Percentiles rank a stretch among this genome's conserved stretches.
Evolutionary conservation across 2,888 invertebrate genomes (phyloP).

Genomic region (Cerceris ruficornis): DNA sequence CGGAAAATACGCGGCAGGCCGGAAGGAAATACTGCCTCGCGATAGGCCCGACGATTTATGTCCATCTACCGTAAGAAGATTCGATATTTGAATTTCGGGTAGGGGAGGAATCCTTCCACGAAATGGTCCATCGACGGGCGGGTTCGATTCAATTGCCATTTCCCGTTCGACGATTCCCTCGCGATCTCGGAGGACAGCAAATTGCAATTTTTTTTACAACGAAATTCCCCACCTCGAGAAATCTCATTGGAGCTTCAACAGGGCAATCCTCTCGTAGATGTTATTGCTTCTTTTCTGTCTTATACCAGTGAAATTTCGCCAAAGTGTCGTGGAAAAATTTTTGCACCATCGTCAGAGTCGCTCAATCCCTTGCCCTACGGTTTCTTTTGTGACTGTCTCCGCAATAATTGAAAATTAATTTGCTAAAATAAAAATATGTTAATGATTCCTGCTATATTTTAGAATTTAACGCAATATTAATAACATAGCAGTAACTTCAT

Average conservation of each 20-base stretch:
- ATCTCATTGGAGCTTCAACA: constrained; percentile 63
- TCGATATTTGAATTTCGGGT: constrained; percentile 43
- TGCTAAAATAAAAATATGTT: no score
- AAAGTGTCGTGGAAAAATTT: background rate
- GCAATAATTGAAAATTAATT: no score
- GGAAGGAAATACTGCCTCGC: constrained; percentile 28
- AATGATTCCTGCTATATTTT: no score
- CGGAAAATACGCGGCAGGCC: constrained; percentile 24
- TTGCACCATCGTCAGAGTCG: no score
- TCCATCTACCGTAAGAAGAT: background rate
- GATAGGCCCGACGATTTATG: constrained; percentile 3
- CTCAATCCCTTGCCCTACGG: no score
- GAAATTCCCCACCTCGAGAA: constrained; percentile 38
- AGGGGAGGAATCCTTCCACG: background rate
- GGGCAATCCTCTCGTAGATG: constrained; percentile 58
- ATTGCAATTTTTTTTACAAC: constrained; percentile 64
- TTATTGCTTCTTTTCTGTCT: constrained; percentile 60
- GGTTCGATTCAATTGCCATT: constrained; percentile 38
- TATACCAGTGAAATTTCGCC: constrained; percentile 20
- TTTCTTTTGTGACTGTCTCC: no score
- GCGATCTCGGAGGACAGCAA: constrained; percentile 10
- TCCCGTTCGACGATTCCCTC: background rate
- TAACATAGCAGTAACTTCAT: no score
- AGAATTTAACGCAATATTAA: no score
- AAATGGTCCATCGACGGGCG: constrained; percentile 33